These are phyloP conservation scores for Peromyscus polionotus DNA, from an alignment of 2,113 vertebrate genomes.

Conservation along the genomic window DNA sequence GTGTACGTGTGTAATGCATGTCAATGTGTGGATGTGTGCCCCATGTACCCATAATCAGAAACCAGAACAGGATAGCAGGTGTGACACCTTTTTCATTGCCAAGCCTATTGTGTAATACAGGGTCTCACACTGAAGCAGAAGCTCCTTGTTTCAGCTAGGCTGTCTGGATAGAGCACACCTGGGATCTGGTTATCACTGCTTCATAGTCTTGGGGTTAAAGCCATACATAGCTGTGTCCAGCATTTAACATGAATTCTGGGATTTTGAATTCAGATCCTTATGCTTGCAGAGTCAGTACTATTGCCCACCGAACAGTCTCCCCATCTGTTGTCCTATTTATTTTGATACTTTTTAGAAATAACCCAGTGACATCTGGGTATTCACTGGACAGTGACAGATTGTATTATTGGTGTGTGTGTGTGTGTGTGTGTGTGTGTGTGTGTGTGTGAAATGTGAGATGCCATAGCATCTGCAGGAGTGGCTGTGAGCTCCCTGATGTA, in stretches of 20 bases:
- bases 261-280: neutral
- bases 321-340: neutral
- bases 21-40: neutral
- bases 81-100: neutral
- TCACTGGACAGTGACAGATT: too few species aligned
- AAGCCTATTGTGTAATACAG: neutral
- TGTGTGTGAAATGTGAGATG: neutral
- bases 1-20: neutral
- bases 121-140: neutral
- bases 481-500: neutral
- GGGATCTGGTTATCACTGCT: neutral
- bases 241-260: neutral
- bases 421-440: neutral
- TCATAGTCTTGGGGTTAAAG: neutral
- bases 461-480: neutral
- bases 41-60: neutral
- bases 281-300: too few species aligned
- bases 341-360: neutral
- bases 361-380: neutral
- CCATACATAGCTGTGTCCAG: neutral
- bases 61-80: neutral
- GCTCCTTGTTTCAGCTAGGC: neutral
- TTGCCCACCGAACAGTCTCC: too few species aligned
- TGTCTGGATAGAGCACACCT: neutral
- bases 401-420: neutral